Evolutionary conservation across 1,140 invertebrate species (phyloP).

Genomic region (Drosophila punjabiensis): DNA sequence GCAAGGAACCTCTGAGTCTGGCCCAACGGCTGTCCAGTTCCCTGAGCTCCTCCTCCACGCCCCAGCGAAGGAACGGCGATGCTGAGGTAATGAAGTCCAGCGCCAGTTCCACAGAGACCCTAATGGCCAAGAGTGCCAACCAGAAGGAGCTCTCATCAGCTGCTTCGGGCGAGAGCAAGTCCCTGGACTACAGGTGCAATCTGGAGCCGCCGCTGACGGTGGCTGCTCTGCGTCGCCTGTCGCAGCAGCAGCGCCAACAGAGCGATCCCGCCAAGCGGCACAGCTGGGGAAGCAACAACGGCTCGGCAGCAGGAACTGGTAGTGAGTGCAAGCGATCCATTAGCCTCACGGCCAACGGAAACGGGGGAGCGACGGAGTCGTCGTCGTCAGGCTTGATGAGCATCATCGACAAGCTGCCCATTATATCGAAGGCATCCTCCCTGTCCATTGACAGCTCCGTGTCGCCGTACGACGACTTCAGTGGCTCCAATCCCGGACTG

Average conservation of each 20-base stretch:
- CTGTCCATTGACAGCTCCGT: conserved; percentile 78
- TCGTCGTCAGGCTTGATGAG: conserved; percentile 72
- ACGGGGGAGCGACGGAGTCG: conserved; percentile 25
- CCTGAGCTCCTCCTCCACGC: conserved; percentile 44
- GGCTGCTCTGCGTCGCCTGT: conserved; percentile 86
- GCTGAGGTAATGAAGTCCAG: conserved; percentile 73
- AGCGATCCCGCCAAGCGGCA: conserved; percentile 87
- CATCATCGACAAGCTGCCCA: conserved; percentile 83
- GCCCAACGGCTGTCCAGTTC: conserved; percentile 74
- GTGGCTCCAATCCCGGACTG: conserved; percentile 76
- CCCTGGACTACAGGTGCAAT: conserved; percentile 84
- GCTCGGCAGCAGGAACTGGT: conserved; percentile 9
- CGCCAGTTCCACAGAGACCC: conserved; percentile 79
- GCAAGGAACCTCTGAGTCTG: conserved; percentile 76
- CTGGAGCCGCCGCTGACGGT: conserved; percentile 68
- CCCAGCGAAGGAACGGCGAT: conserved; percentile 22
- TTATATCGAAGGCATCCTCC: conserved; percentile 81
- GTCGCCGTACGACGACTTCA: conserved; percentile 81
- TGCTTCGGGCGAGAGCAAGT: conserved; percentile 87
- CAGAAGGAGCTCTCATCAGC: conserved; percentile 32
- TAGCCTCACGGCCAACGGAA: conserved; percentile 86
- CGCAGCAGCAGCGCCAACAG: conserved; percentile 86
- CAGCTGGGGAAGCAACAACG: conserved; percentile 86
- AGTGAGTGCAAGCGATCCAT: conserved; percentile 87
- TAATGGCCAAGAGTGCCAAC: conserved; percentile 74